Evolutionary conservation across 1,140 invertebrate genomes (phyloP).

Genomic region (Atopsyche davidsoni): DNA sequence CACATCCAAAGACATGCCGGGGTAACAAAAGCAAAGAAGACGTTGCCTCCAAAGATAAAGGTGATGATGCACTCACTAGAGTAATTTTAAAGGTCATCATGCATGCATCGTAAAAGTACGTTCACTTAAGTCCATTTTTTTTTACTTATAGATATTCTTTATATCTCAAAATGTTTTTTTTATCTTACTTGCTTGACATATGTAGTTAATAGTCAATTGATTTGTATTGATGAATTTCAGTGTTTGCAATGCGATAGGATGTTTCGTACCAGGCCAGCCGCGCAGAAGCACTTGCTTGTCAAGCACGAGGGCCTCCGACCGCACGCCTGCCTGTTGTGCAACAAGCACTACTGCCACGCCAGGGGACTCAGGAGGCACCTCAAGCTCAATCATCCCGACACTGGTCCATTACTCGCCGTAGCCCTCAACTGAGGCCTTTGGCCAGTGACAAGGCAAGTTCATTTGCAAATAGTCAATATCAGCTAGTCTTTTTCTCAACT

Average conservation of each 20-base stretch:
- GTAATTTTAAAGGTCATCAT: too few relatives aligned
- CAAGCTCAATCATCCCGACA: not conserved
- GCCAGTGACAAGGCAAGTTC: not conserved
- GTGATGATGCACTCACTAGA: too few relatives aligned
- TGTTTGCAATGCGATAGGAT: constrained; percentile 1
- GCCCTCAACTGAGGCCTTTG: too few relatives aligned
- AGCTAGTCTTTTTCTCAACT: too few relatives aligned
- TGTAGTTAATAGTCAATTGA: not conserved
- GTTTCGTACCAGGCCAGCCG: not conserved
- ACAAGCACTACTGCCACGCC: not conserved
- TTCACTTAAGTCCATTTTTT: too few relatives aligned
- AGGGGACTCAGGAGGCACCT: not conserved
- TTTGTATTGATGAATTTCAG: not conserved
- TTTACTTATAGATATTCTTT: too few relatives aligned
- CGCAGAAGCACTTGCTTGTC: not conserved
- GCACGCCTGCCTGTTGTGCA: not conserved
- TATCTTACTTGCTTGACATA: too few relatives aligned
- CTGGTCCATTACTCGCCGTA: not conserved
- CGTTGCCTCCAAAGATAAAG: too few relatives aligned
- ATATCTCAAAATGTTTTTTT: too few relatives aligned
- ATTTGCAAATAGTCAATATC: not conserved
- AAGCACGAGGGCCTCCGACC: constrained; percentile 9
- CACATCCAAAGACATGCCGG: too few relatives aligned
- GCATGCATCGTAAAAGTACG: too few relatives aligned
- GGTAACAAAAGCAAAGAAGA: too few relatives aligned